Evolutionary conservation across 2,113 vertebrate species (phyloP), one percentile per base, ranked within the genome.

Genomic region (Plectropomus leopardus): DNA sequence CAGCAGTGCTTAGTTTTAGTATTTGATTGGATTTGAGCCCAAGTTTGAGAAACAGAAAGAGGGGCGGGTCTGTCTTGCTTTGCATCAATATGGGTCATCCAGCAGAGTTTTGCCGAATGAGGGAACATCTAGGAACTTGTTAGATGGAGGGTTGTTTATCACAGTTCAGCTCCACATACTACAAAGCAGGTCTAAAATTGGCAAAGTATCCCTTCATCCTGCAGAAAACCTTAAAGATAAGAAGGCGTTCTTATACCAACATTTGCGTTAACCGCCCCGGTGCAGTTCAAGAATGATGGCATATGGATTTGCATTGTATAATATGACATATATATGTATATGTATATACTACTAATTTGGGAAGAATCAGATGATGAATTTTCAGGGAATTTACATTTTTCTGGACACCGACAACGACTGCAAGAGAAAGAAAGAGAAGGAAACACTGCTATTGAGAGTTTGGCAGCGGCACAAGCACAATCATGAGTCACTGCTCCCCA

Each of bases 401-500:
- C 63, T 21, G 54, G 9, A 64, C 26, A 58, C 40, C 64, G 51
- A 48, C 48, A 76, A 60, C 65, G 34, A 64, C 19, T 1, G 79
- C 72, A 69, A 63, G 58, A 77, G 42, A 78, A 36, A 40, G 3
- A 77, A 54, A 67, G 68, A 8, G 54, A 64, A 72, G 76, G 79
- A 87, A 88, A 82, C 75, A 34, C 75, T 68, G 65, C 72, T 57
- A 48, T 69, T 61, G 79, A 79, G 86, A 76, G 58, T 86, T 84
- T 91, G 91, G 79, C 88, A 79, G 82, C 34, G 1, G 60, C 65
- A 77, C 59, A 76, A 54, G 78, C 30, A 40, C 87, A 80, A 89
- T 76, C 78, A 88, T 93, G 90, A 94, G 86, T 91, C 90, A 91
- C 86, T 80, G 82, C 79, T 89, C 84, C 88, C 88, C 89, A 78